Base-by-base conservation (phyloP, 1,140 invertebrate genomes). In the Heliconius himera region DNA sequence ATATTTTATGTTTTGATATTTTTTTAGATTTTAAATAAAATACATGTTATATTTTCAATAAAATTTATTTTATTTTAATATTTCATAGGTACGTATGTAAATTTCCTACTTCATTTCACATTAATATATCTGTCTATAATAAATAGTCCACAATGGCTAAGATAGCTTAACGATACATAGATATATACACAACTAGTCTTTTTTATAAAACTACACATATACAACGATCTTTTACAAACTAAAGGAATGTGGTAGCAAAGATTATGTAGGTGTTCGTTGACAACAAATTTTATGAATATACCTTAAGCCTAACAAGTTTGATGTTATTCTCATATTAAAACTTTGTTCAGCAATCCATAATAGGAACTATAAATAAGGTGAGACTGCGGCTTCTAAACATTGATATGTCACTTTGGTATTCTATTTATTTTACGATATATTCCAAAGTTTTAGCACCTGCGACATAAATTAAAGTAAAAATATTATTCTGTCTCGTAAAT, bases 61-160 rank as follows among this genome's bases (percentile, higher is more conserved):
- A 77, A 81, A 73, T 83, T 82, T 84, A 87, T 89, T 88, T 86
- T 82, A 87, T 89, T 88, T 86, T 82, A 82, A 83, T 86, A 84
- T 90, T 88, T 87, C 77, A 83, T 90, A 88, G 84, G 83, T 89
- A 90, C 85, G 83, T 86, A 87, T 85, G 84, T 90, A 86, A 89
- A 84, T 85, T 90, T 81, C 82, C 84, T 89, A 85, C 81, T 86
- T 85, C 85, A 81, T 82, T 88, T 78, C 87, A 90, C 89, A 90
- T 83, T 88, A 87, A 86, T 85, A 89, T 83, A 86, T 81, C 84
- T 77, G 81, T 85, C 81, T 88, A 89, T 85, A 92, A 92, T 92
- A 92, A 92, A 92, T 92, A 92, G 84, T 88, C 84, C 85, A 89
- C 84, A 89, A 83, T 85, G 60, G 84, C 85, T 85, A 75, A 77